A percentile compares a stretch with the other conserved stretches of the same genome.
phyloP scores from a whole-genome alignment of 2,888 invertebrate species.

The Nomada lathburiana region DNA sequence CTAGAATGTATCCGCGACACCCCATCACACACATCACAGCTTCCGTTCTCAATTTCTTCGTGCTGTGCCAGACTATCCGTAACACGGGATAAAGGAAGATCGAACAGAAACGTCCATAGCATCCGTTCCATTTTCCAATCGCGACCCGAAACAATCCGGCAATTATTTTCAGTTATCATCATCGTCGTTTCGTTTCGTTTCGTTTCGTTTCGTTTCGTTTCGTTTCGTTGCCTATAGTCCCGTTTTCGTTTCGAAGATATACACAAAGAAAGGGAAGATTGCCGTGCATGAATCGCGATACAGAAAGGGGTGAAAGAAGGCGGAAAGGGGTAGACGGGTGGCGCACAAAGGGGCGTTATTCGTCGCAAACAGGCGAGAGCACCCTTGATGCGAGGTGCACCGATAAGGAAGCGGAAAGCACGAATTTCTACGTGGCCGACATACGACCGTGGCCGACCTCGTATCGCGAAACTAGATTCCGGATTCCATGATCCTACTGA shows the following conservation, averaged over 20 bases:
- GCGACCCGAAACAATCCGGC: constrained; percentile 26
- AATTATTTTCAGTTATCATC: constrained; percentile 40
- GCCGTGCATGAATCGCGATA: not conserved
- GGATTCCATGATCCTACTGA: constrained; percentile 65
- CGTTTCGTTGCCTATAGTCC: too few species aligned
- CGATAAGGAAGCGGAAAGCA: constrained; percentile 76
- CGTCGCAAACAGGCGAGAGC: not conserved
- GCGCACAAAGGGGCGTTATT: constrained; percentile 13
- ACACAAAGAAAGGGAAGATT: not conserved
- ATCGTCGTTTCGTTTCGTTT: too few species aligned
- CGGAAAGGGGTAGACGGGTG: constrained; percentile 11
- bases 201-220: too few species aligned
- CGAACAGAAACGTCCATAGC: constrained; percentile 17
- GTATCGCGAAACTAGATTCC: constrained; percentile 67
- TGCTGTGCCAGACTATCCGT: constrained; percentile 7
- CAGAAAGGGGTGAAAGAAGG: not conserved
- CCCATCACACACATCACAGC: not conserved
- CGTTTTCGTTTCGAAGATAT: not conserved
- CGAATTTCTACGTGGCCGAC: constrained; percentile 80
- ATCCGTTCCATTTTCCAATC: constrained; percentile 21
- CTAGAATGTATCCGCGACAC: constrained; percentile 5
- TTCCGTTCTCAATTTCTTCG: constrained; percentile 31
- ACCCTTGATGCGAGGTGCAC: constrained; percentile 42
- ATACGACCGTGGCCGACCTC: constrained; percentile 66
- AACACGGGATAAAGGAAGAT: constrained; percentile 38